Conservation (phyloP, 2,888 invertebrate species). For the Oithona nana region DNA sequence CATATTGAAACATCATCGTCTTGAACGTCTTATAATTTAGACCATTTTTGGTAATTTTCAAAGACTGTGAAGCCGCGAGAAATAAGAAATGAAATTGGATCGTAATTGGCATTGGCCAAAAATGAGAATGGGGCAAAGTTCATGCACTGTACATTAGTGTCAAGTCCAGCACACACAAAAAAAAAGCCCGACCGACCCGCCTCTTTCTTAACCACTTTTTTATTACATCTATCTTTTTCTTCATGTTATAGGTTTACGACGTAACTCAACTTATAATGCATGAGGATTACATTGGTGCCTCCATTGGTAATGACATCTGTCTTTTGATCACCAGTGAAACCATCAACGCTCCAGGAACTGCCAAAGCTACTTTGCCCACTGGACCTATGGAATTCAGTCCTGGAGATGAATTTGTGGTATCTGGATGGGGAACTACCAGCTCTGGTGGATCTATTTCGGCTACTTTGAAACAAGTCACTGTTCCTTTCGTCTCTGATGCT, state of each 20-base stretch:
- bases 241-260: background rate
- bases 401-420: background rate
- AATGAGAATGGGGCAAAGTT: no score
- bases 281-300: background rate
- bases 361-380: background rate
- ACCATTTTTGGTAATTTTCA: no score
- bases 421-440: conserved; percentile 10
- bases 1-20: no score
- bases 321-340: background rate
- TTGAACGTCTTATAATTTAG: no score
- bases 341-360: background rate
- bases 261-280: conserved; percentile 25
- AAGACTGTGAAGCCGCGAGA: no score
- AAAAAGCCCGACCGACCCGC: no score
- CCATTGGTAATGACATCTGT: background rate
- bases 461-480: background rate
- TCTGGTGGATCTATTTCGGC: background rate
- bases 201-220: no score
- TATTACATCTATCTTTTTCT: no score
- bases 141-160: no score
- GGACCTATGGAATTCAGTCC: background rate
- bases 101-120: no score
- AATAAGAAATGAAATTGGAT: no score
- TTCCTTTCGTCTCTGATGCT: background rate
- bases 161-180: no score